Evolutionary conservation across 2,888 invertebrate species (phyloP), one percentile per base, ranked within the genome.

Genomic region (Caenorhabditis imperialis): DNA sequence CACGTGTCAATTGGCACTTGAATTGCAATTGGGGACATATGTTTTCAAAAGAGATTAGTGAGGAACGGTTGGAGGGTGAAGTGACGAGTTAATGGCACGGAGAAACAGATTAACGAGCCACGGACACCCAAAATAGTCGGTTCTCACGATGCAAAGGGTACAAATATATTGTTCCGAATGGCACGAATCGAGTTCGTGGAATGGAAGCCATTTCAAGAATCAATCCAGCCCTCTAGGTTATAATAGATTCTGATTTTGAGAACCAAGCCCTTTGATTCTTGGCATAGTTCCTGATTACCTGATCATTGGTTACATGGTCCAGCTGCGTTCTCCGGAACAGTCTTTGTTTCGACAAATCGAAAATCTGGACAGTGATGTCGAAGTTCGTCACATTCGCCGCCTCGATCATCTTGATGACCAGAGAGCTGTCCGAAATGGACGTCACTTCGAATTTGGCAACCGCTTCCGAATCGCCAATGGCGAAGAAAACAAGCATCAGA

Each of bases 321-420:
- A 82, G 57, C 35, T 82, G 80, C 20, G 82, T 82, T 35, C 75
- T 78, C 14, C 82, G 65, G 53, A 74, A 82, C 18, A 80, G 62
- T 33, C 67, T 55, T 27, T 79, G 73, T 22, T 76, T 63, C 16
- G 81, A 75, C 25, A 82, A 40, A 62, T 82, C 82, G 60, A 77
- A 82, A 20, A 82, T 81, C 44, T 81, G 77, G 6, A 81, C 82
- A 14, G 78, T 79, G 51, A 82, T 82, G 53, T 82, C 82, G 58
- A 82, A 82, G 18, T 73, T 71, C 14, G 76, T 76, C 22, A 82
- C 81, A 37, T 81, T 81, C 18, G 58, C 67, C 4, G 75, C 79
- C 12, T 79, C 73, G 54, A 82, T 51, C 81, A 82, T 82, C 27
- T 60, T 57, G 30, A 82, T 81, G 27, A 82, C 82, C 16, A 82